Evolutionary conservation across 2,888 invertebrate genomes (phyloP).

Genomic region (Acleris emargana): DNA sequence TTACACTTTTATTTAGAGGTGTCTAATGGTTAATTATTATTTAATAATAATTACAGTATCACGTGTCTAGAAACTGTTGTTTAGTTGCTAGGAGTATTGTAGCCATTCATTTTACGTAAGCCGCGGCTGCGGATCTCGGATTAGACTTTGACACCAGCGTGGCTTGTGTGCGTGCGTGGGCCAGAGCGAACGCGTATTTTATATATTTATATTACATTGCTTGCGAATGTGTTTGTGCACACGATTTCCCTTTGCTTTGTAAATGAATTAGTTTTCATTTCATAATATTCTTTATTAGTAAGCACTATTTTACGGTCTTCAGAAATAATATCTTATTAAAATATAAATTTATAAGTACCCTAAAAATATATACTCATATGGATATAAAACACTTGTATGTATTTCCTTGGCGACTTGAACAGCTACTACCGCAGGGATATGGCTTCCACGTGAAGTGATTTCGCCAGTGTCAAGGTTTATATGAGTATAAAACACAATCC

Average conservation of each 20-base stretch:
- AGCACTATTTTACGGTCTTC: too few relatives aligned
- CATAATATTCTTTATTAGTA: neutral
- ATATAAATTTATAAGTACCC: too few relatives aligned
- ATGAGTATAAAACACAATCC: too few relatives aligned
- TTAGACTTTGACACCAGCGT: constrained; percentile 79
- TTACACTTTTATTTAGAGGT: neutral
- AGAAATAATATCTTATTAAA: too few relatives aligned
- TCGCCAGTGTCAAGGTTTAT: too few relatives aligned
- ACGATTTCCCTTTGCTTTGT: constrained; percentile 48
- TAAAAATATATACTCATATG: too few relatives aligned
- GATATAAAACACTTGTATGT: too few relatives aligned
- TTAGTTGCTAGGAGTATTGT: constrained; percentile 18
- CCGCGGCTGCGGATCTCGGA: constrained; percentile 48
- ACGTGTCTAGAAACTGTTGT: constrained; percentile 10
- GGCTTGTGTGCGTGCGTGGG: constrained; percentile 60
- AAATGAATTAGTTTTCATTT: constrained; percentile 5
- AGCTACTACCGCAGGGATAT: too few relatives aligned
- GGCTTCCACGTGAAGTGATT: too few relatives aligned
- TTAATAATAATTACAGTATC: neutral
- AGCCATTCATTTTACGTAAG: constrained; percentile 47
- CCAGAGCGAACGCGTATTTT: constrained; percentile 53
- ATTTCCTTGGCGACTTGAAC: too few relatives aligned
- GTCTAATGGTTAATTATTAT: neutral
- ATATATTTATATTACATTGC: constrained; percentile 54
- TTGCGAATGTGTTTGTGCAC: constrained; percentile 50